A percentile compares a stretch with the other conserved stretches of the same genome.
Conservation (phyloP, 2,797 vertebrate species). For the Scomberomorus guttatus region DNA sequence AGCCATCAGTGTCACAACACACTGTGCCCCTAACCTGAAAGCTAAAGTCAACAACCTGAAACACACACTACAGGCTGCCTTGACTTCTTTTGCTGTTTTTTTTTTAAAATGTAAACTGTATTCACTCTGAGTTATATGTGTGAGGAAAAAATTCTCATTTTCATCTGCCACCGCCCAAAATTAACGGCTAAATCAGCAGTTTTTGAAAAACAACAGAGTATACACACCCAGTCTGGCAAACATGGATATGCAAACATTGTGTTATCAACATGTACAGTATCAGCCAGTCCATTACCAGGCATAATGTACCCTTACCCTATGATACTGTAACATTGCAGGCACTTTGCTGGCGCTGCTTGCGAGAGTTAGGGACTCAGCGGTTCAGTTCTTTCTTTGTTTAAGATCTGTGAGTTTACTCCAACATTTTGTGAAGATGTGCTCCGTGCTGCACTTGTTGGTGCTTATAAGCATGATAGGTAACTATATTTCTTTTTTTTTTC, state of each 20-base stretch:
- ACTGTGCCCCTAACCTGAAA: conserved; percentile 22
- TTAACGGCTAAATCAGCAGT: conserved; percentile 1
- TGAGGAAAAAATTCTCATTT: neutral
- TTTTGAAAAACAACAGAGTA: conserved; percentile 42
- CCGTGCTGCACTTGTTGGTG: conserved; percentile 38
- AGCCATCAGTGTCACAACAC: conserved; percentile 50
- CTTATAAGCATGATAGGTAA: conserved; percentile 74
- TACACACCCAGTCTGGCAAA: conserved; percentile 75
- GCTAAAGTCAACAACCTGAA: conserved; percentile 25
- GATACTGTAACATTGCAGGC: conserved; percentile 1
- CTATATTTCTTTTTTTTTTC: neutral
- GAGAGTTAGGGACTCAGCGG: neutral
- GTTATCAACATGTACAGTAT: conserved; percentile 67
- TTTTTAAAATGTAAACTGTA: too few relatives aligned
- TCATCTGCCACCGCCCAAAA: conserved; percentile 1
- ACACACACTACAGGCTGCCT: conserved; percentile 5
- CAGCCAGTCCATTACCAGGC: conserved; percentile 40
- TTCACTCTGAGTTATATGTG: neutral
- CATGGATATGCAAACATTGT: conserved; percentile 71
- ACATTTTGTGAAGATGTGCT: conserved; percentile 63
- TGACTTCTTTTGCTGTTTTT: neutral
- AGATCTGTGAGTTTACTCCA: neutral
- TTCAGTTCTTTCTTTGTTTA: neutral
- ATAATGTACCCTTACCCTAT: conserved; percentile 45
- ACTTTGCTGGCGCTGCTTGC: conserved; percentile 1